A percentile compares a stretch with the other conserved stretches of the same genome.
Conservation (phyloP, 2,888 invertebrate genomes). For the Creontiades dilutus region DNA sequence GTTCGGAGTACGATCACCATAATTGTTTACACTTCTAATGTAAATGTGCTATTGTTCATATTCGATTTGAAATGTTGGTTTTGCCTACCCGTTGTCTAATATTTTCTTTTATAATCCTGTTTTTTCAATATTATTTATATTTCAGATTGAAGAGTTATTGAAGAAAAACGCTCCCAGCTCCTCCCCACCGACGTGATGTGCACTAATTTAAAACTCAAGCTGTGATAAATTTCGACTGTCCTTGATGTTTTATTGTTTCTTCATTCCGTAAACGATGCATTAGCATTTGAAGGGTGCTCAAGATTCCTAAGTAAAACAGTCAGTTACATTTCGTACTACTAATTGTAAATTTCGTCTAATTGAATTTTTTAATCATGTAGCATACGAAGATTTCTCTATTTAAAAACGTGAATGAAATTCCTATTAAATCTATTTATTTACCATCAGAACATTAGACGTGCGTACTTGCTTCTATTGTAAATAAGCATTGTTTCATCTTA, state of each 20-base stretch:
- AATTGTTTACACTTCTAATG: too few relatives aligned
- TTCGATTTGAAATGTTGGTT: too few relatives aligned
- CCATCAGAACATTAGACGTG: neutral
- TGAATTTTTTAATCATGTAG: neutral
- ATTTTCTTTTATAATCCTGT: too few relatives aligned
- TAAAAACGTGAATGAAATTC: neutral
- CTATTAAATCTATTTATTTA: conserved; percentile 17
- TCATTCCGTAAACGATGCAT: conserved; percentile 7
- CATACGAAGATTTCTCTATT: neutral
- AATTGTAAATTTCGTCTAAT: conserved; percentile 15
- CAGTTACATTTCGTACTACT: neutral
- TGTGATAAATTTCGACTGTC: conserved; percentile 52
- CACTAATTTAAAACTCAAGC: conserved; percentile 71
- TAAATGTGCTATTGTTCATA: too few relatives aligned
- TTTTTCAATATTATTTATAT: conserved; percentile 51
- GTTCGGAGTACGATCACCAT: too few relatives aligned
- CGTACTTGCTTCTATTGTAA: neutral
- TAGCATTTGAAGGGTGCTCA: conserved; percentile 12
- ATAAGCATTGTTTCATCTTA: neutral
- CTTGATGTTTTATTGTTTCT: conserved; percentile 17
- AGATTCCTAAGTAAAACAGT: conserved; percentile 16
- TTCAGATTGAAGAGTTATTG: conserved; percentile 88
- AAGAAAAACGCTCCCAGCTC: conserved; percentile 79
- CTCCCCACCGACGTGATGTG: conserved; percentile 75
- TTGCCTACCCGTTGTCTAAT: too few relatives aligned